Evolutionary conservation across 2,888 invertebrate genomes (phyloP).

Genomic region (Leptinotarsa rubiginosa): DNA sequence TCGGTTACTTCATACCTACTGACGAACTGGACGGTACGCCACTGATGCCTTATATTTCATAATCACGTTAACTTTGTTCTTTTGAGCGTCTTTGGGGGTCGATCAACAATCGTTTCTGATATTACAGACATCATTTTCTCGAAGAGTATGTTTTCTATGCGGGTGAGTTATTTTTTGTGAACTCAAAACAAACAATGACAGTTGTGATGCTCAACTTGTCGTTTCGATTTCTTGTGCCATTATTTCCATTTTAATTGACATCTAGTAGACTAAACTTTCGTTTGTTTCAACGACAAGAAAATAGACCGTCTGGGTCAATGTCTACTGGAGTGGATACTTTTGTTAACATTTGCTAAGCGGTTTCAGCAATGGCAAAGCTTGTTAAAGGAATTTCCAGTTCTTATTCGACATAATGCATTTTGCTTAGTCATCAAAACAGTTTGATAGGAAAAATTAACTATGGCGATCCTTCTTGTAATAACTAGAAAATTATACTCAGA

Average conservation of each 20-base stretch:
- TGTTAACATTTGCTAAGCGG: background rate
- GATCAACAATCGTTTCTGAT: constrained; percentile 15
- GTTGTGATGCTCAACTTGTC: constrained; percentile 15
- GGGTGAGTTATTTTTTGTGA: constrained; percentile 14
- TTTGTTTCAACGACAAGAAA: background rate
- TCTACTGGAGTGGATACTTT: background rate
- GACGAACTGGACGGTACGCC: background rate
- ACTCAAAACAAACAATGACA: constrained; percentile 13
- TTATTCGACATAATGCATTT: background rate
- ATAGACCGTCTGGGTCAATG: constrained; percentile 5
- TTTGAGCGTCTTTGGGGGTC: constrained; percentile 18
- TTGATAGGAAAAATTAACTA: background rate
- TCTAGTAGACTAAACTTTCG: constrained; percentile 2
- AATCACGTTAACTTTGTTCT: constrained; percentile 19
- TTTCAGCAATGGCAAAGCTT: background rate
- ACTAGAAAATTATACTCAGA: no score
- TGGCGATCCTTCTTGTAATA: no score
- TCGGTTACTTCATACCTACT: background rate
- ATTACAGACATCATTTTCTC: constrained; percentile 19
- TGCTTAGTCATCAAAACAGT: background rate
- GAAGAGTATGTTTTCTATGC: constrained; percentile 15
- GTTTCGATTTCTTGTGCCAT: constrained; percentile 16
- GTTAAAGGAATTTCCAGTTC: no score
- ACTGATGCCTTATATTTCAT: background rate
- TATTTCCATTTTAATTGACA: constrained; percentile 12